Conservation (phyloP, 2,888 invertebrate genomes). For the Beris morrisii region DNA sequence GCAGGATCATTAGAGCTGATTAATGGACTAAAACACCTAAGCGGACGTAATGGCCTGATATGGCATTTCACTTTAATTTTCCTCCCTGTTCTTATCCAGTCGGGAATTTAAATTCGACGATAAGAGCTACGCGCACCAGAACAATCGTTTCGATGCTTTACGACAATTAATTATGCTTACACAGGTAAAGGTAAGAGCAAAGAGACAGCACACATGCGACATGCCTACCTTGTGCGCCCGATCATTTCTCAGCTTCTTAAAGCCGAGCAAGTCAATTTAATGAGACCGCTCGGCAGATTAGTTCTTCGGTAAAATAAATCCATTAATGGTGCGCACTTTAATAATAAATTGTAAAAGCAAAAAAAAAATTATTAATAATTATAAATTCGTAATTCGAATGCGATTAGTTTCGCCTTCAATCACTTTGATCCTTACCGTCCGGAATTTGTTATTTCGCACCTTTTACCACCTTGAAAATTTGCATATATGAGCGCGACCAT, state of each 20-base stretch:
- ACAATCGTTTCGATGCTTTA: constrained; percentile 26
- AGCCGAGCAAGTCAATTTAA: no score
- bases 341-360: no score
- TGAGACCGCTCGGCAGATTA: no score
- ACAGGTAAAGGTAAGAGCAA: no score
- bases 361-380: not conserved
- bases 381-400: constrained; percentile 15
- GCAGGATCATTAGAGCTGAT: constrained; percentile 28
- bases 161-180: constrained; percentile 28
- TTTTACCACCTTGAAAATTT: constrained; percentile 16
- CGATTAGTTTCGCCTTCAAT: constrained; percentile 1
- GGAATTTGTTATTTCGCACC: constrained; percentile 4
- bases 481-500: constrained; percentile 9
- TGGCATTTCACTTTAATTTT: constrained; percentile 26
- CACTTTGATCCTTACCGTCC: constrained; percentile 11
- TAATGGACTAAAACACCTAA: constrained; percentile 18
- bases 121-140: constrained; percentile 14
- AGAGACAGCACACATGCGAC: no score
- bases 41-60: constrained; percentile 27
- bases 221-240: no score
- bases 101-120: constrained; percentile 25
- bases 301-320: no score
- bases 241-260: no score
- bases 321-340: no score
- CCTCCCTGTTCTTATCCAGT: constrained; percentile 18